A percentile compares a stretch with the other conserved stretches of the same genome.
phyloP scores from a whole-genome alignment of 2,888 invertebrate species.

The Oligia fasciuncula region DNA sequence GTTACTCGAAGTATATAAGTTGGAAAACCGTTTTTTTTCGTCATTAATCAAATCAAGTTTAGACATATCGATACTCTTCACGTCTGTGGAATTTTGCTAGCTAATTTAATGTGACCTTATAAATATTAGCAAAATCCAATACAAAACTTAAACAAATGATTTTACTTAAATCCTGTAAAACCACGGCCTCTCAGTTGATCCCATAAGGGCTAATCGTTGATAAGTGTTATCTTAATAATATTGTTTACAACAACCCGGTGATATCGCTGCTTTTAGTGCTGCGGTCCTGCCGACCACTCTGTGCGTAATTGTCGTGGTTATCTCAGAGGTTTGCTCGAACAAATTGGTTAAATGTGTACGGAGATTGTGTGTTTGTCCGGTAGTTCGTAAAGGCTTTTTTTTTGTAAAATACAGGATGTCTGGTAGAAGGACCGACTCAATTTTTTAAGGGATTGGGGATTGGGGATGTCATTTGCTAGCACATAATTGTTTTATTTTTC shows the following conservation, averaged over 20 bases:
- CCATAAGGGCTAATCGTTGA: conserved; percentile 31
- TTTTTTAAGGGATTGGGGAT: too few species aligned
- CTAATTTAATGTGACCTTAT: neutral
- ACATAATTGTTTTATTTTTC: too few species aligned
- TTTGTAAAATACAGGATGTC: neutral
- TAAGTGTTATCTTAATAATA: conserved; percentile 46
- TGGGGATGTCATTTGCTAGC: too few species aligned
- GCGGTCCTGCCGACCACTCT: conserved; percentile 40
- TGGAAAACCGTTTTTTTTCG: neutral
- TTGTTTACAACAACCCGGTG: conserved; percentile 51
- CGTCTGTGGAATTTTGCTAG: neutral
- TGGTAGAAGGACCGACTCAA: too few species aligned
- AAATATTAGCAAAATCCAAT: neutral
- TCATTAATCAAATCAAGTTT: neutral
- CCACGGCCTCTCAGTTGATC: conserved; percentile 28
- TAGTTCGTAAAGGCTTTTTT: conserved; percentile 9
- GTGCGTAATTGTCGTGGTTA: conserved; percentile 31
- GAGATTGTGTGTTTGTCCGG: conserved; percentile 3
- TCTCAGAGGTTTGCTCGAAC: conserved; percentile 35
- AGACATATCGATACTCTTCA: neutral
- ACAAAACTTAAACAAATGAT: neutral
- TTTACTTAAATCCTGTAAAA: neutral
- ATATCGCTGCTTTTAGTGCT: conserved; percentile 55
- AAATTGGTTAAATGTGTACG: conserved; percentile 46
- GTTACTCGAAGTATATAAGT: neutral